Conservation (phyloP, 2,888 invertebrate species). For the Dascillus cervinus region DNA sequence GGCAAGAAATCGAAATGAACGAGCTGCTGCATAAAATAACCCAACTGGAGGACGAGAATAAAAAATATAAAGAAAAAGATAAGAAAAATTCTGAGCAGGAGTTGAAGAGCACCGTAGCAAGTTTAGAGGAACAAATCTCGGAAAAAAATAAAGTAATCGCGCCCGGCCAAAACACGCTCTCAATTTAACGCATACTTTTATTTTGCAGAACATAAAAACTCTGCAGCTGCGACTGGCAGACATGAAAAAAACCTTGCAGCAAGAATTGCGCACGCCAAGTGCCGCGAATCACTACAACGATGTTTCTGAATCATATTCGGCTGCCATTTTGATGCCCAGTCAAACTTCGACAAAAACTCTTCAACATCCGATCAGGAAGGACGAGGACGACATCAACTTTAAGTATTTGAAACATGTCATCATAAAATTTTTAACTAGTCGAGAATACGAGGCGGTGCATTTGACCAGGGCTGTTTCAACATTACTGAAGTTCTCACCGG, state of each 20-base stretch:
- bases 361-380: slow-evolving; percentile 35
- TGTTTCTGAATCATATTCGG: slow-evolving; percentile 41
- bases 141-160: slow-evolving; percentile 55
- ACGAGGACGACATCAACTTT: slow-evolving; percentile 66
- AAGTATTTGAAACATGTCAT: slow-evolving; percentile 89
- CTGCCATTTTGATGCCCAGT: slow-evolving; percentile 59
- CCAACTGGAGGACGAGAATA: slow-evolving; percentile 46
- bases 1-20: slow-evolving; percentile 56
- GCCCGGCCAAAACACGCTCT: too few species aligned
- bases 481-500: slow-evolving; percentile 71
- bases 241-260: slow-evolving; percentile 85
- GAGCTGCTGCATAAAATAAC: slow-evolving; percentile 53
- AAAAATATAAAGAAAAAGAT: slow-evolving; percentile 34
- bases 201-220: slow-evolving; percentile 71
- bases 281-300: slow-evolving; percentile 49
- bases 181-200: too few species aligned
- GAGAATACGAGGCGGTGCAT: slow-evolving; percentile 83
- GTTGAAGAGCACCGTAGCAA: slow-evolving; percentile 44
- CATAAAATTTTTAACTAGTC: slow-evolving; percentile 83
- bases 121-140: slow-evolving; percentile 53
- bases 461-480: slow-evolving; percentile 82
- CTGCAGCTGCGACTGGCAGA: slow-evolving; percentile 82
- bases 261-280: slow-evolving; percentile 60
- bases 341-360: slow-evolving; percentile 44
- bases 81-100: slow-evolving; percentile 44